Evolutionary conservation across 2,888 invertebrate species (phyloP).

Genomic region (Limnephilus marmoratus): DNA sequence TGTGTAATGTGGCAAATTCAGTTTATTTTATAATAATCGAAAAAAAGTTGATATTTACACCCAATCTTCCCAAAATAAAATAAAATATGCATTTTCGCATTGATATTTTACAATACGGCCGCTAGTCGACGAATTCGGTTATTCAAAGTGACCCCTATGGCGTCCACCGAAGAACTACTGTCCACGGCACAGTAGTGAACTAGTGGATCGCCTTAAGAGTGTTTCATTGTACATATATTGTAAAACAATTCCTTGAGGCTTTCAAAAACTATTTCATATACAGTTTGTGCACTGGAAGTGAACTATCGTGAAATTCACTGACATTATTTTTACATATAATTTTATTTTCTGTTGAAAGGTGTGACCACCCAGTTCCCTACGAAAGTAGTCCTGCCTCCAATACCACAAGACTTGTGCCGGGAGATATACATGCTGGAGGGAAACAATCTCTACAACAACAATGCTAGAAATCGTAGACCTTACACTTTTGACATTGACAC

Average conservation of each 20-base stretch:
- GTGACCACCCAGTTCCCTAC: slow-evolving; percentile 30
- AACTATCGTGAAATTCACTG: background rate
- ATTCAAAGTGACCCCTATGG: too few relatives aligned
- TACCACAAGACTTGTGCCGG: background rate
- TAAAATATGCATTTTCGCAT: too few relatives aligned
- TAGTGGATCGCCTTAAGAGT: too few relatives aligned
- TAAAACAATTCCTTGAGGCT: background rate
- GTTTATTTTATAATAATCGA: too few relatives aligned
- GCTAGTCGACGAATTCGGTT: too few relatives aligned
- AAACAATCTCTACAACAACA: slow-evolving; percentile 26
- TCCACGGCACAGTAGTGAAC: too few relatives aligned
- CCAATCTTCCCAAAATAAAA: too few relatives aligned
- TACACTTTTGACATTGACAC: slow-evolving; percentile 56
- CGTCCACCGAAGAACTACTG: too few relatives aligned
- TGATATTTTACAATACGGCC: too few relatives aligned
- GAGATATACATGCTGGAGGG: slow-evolving; percentile 44
- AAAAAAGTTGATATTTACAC: too few relatives aligned
- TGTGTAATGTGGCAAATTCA: too few relatives aligned
- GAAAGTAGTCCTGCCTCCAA: slow-evolving; percentile 22
- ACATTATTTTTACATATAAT: background rate
- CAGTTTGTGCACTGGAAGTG: background rate
- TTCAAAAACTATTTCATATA: background rate
- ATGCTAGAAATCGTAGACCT: background rate
- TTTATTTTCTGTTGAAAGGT: background rate
- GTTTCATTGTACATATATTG: too few relatives aligned